Evolutionary conservation across 1,140 invertebrate species (phyloP).

Genomic region (Antheraea mylitta): DNA sequence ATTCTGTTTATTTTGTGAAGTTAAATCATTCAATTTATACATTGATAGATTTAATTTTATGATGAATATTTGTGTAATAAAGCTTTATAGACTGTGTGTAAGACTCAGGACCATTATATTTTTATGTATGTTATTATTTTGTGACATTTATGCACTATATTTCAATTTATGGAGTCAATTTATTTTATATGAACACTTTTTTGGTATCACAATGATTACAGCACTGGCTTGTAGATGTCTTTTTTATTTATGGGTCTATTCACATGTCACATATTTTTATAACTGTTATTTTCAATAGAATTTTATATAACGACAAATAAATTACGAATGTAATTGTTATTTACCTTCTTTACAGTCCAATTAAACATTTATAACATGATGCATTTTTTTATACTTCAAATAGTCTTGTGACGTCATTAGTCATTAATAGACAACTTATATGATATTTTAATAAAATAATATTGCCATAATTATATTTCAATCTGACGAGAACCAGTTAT

Average conservation of each 20-base stretch:
- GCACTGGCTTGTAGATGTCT: constrained; percentile 62
- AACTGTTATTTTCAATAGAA: not conserved
- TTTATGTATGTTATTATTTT: constrained; percentile 42
- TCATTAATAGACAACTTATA: not conserved
- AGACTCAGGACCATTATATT: constrained; percentile 72
- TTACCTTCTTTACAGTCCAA: not conserved
- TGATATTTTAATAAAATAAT: constrained; percentile 17
- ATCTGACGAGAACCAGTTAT: constrained; percentile 57
- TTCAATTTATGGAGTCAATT: constrained; percentile 36
- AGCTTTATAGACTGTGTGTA: constrained; percentile 70
- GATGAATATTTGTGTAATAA: constrained; percentile 49
- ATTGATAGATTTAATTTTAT: constrained; percentile 50
- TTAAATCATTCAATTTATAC: constrained; percentile 40
- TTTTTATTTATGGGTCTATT: constrained; percentile 41
- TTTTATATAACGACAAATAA: not conserved
- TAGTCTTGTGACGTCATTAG: constrained; percentile 2
- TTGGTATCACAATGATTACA: constrained; percentile 40
- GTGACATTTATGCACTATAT: constrained; percentile 59
- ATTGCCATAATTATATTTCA: constrained; percentile 62
- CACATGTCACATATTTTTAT: constrained; percentile 25
- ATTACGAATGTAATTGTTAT: not conserved
- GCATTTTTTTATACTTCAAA: not conserved
- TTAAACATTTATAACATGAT: not conserved
- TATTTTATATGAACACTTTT: constrained; percentile 47
- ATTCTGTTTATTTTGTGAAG: constrained; percentile 58